Percentiles rank a stretch among this genome's conserved stretches.
phyloP scores from a whole-genome alignment of 2,888 invertebrate species.

The Eristalinus sepulchralis region DNA sequence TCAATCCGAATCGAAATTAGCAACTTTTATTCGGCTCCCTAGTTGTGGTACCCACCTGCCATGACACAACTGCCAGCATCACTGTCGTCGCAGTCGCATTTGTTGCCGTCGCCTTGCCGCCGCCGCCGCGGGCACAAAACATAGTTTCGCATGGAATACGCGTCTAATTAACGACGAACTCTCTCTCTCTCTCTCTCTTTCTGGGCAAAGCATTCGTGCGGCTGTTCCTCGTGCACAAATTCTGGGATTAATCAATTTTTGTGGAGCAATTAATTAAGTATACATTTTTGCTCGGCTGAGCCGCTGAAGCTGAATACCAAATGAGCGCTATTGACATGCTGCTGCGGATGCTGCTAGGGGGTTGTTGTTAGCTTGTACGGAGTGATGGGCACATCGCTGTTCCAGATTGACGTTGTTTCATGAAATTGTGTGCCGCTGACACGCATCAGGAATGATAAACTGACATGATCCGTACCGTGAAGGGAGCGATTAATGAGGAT shows the following conservation, averaged over 20 bases:
- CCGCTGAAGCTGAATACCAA: constrained; percentile 39
- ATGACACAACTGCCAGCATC: background rate
- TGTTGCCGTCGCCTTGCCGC: background rate
- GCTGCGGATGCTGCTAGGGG: background rate
- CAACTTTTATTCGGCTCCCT: constrained; percentile 19
- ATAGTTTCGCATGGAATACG: constrained; percentile 29
- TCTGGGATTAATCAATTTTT: constrained; percentile 54
- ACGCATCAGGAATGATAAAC: background rate
- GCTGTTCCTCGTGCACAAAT: constrained; percentile 28
- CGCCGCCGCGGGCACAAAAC: background rate
- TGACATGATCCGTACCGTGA: background rate
- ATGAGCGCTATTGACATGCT: constrained; percentile 6
- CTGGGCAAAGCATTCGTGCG: constrained; percentile 26
- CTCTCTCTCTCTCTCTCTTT: background rate
- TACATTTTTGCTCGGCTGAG: constrained; percentile 43
- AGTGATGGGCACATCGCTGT: background rate
- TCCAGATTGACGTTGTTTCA: background rate
- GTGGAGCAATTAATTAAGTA: constrained; percentile 65
- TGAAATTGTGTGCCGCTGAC: background rate
- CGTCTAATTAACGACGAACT: constrained; percentile 60
- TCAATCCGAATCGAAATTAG: constrained; percentile 52
- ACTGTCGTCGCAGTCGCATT: background rate
- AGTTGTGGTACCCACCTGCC: background rate
- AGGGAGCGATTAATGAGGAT: background rate
- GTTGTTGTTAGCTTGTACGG: background rate